Evolutionary conservation across 2,888 invertebrate genomes (phyloP).

Genomic region (Frankliniella fusca): DNA sequence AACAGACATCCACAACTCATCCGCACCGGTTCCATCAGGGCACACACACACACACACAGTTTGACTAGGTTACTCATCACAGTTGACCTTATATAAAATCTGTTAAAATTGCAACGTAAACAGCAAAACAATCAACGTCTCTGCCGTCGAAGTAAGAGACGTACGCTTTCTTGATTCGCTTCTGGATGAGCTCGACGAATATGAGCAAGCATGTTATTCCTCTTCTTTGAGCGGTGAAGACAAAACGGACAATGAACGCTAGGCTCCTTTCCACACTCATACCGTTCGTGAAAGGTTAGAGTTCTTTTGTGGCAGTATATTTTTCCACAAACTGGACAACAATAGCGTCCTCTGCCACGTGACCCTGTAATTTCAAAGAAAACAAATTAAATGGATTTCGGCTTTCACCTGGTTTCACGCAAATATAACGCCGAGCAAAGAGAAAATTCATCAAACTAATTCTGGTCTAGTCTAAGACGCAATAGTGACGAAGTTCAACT

Average conservation of each 20-base stretch:
- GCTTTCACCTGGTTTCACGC: too few relatives aligned
- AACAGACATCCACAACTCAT: too few relatives aligned
- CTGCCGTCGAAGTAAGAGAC: background rate
- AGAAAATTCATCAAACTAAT: too few relatives aligned
- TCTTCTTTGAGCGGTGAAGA: conserved; percentile 39
- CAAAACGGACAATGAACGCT: conserved; percentile 49
- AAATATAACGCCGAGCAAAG: too few relatives aligned
- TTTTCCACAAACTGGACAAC: conserved; percentile 47
- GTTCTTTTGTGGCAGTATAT: conserved; percentile 48
- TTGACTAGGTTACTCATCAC: background rate
- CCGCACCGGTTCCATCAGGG: too few relatives aligned
- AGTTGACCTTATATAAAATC: background rate
- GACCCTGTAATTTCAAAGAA: background rate
- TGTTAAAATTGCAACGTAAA: background rate
- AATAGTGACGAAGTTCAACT: too few relatives aligned
- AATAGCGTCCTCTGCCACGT: conserved; percentile 34
- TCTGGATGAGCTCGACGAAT: conserved; percentile 27
- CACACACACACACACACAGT: too few relatives aligned
- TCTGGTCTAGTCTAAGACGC: too few relatives aligned
- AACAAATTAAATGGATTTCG: background rate
- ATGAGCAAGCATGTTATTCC: conserved; percentile 40
- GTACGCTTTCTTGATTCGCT: background rate
- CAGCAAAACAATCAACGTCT: background rate
- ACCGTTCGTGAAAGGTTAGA: conserved; percentile 48
- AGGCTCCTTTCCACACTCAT: conserved; percentile 49